Base-by-base conservation (phyloP, 2,113 vertebrate genomes). In the Daboia siamensis region DNA sequence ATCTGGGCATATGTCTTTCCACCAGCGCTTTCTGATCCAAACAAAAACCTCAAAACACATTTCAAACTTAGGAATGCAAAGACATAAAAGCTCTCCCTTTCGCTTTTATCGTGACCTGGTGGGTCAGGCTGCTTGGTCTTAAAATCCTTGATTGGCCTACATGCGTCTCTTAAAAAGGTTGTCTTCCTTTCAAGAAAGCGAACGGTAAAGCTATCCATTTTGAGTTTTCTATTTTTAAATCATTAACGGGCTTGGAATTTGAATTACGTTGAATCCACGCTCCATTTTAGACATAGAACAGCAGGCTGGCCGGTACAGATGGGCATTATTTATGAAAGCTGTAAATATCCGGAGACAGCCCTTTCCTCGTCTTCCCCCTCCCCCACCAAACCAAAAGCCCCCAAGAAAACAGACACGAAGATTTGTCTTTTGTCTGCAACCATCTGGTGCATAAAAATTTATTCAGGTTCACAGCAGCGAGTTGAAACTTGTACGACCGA, bases 371-470 rank as follows among this genome's bases (percentile, higher is more conserved):
- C 15, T 48, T 5, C 20, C 26, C 24, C 29, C 13, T 20, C 39
- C 29, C 59, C 5, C 17, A 12, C 39, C 39, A 39, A 39, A 33
- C 15, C 69, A n/a, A 39, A 39, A 39, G 2, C 69, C 7, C 74
- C 48, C 59, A 12, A 87, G 55, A 90, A 0, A 0, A 46, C 89
- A 80, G 52, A 92, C 89, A 90, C 0, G 0, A 1, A 17, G n/a
- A 61, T 6, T 21, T 26, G 29, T n/a, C 29, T 90, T 80, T 84
- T 80, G 51, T 39, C 56, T 87, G 85, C 85, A 91, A 90, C 64
- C 0, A 0, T 56, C 46, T 94, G 88, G 55, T 51, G 87, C 94
- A 95, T 96, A 96, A 96, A 96, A 96, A 96, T 96, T 96, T 96
- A 96, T 97, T 97, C 20, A 44, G 74, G 24, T 12, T 48, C 17